phyloP scores from a whole-genome alignment of 1,140 invertebrate species.

The Panagrolaimus sp. region DNA sequence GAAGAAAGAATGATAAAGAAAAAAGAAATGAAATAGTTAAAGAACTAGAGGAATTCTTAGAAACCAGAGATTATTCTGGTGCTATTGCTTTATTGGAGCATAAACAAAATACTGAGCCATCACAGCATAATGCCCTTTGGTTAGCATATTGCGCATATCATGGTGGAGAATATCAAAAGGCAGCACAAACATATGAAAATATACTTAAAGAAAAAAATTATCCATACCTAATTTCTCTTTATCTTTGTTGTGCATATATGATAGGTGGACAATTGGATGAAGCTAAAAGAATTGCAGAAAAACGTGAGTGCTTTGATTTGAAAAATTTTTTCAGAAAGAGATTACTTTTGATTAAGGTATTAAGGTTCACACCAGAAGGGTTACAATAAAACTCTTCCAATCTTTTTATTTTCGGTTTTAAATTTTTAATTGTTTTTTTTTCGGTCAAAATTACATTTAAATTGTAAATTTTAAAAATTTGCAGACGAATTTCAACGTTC shows the following conservation, averaged over 20 bases:
- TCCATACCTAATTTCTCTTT: slow-evolving; percentile 65
- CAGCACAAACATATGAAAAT: slow-evolving; percentile 70
- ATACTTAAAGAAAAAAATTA: slow-evolving; percentile 34
- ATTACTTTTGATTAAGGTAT: too few species aligned
- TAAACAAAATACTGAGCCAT: slow-evolving; percentile 13
- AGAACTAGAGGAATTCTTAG: slow-evolving; percentile 81
- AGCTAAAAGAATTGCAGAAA: slow-evolving; percentile 62
- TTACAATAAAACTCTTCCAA: too few species aligned
- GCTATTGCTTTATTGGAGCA: slow-evolving; percentile 80
- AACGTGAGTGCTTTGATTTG: slow-evolving; percentile 51
- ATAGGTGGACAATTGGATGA: slow-evolving; percentile 79
- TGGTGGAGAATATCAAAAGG: slow-evolving; percentile 81
- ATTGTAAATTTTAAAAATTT: too few species aligned
- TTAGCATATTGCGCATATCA: slow-evolving; percentile 90
- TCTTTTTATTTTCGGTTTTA: too few species aligned
- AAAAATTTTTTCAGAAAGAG: too few species aligned
- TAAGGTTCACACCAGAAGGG: too few species aligned
- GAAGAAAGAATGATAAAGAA: slow-evolving; percentile 23
- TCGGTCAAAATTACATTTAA: too few species aligned
- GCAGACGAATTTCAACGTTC: too few species aligned
- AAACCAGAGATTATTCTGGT: slow-evolving; percentile 79
- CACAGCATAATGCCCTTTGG: slow-evolving; percentile 67
- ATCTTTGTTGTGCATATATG: slow-evolving; percentile 88
- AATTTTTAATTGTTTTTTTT: too few species aligned
- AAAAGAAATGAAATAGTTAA: slow-evolving; percentile 25